Conservation (phyloP, 2,113 vertebrate species). For the Peromyscus leucopus region DNA sequence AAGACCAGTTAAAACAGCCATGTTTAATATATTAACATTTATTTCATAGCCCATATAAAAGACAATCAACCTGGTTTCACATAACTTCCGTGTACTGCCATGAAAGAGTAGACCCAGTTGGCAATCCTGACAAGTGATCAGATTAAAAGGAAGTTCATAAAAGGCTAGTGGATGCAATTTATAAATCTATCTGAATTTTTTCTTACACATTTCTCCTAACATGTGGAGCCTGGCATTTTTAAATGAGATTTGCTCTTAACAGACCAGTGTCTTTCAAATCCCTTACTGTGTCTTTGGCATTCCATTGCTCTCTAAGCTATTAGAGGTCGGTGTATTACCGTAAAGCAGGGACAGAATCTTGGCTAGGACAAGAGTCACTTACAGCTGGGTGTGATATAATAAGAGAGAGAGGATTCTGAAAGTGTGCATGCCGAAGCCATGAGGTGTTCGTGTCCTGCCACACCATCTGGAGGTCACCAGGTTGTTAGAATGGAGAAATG, state of each 20-base stretch:
- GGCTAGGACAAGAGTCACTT: neutral
- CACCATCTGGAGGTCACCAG: too few relatives aligned
- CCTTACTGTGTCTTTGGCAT: neutral
- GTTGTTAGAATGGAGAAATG: neutral
- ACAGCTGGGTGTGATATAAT: neutral
- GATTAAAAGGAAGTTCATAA: neutral
- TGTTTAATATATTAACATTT: constrained; percentile 9
- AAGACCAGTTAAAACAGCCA: constrained; percentile 17
- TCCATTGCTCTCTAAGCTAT: neutral
- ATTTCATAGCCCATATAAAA: neutral
- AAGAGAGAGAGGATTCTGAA: neutral
- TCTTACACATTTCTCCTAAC: neutral
- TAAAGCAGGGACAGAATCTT: neutral
- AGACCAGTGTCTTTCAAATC: neutral
- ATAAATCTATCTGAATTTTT: neutral
- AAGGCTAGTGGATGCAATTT: neutral
- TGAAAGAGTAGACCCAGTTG: neutral
- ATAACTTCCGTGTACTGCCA: neutral
- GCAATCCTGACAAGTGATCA: neutral
- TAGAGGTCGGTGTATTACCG: neutral
- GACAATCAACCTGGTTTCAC: neutral
- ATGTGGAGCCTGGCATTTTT: neutral
- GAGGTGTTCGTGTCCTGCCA: neutral
- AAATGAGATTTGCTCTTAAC: neutral
- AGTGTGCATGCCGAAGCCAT: neutral